These are phyloP conservation scores for Leptothorax acervorum DNA, from an alignment of 2,888 invertebrate species.

Conservation along the genomic window DNA sequence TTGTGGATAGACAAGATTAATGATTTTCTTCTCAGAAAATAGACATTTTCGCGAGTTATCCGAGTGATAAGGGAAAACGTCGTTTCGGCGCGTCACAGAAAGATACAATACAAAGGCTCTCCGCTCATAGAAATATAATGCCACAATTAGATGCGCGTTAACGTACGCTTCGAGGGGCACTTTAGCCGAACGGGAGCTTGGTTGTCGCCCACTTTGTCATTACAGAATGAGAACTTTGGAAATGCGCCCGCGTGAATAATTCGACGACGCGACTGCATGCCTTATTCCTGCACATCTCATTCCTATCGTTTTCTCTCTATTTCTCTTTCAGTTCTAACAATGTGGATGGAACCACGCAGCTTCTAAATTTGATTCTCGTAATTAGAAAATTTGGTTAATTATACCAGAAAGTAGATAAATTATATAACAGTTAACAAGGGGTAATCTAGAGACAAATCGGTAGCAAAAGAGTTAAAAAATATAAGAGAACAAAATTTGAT, in stretches of 20 bases:
- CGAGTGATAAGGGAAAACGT: not conserved
- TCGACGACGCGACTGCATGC: slow-evolving; percentile 43
- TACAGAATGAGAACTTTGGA: slow-evolving; percentile 42
- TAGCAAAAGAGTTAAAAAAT: not conserved
- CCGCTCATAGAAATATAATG: slow-evolving; percentile 35
- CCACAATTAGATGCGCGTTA: slow-evolving; percentile 55
- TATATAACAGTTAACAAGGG: not conserved
- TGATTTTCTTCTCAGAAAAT: slow-evolving; percentile 16
- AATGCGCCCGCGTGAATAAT: slow-evolving; percentile 56
- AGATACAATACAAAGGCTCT: slow-evolving; percentile 24
- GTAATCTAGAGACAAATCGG: not conserved
- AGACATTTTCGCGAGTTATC: slow-evolving; percentile 2
- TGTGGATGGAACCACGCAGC: too few relatives aligned
- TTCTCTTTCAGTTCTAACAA: not conserved
- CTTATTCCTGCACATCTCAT: slow-evolving; percentile 12
- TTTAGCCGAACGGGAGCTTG: slow-evolving; percentile 22
- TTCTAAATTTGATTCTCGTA: slow-evolving; percentile 14
- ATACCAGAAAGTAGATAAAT: not conserved
- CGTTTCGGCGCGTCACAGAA: not conserved
- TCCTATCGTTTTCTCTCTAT: slow-evolving; percentile 4
- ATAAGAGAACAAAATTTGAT: not conserved
- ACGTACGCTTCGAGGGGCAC: slow-evolving; percentile 43
- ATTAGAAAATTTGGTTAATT: slow-evolving; percentile 15
- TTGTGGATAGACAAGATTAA: slow-evolving; percentile 7
- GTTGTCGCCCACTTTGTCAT: slow-evolving; percentile 50